Percentiles rank a stretch among this genome's conserved stretches.
Evolutionary conservation across 2,113 vertebrate genomes (phyloP).

Genomic region (Amia ocellicauda): DNA sequence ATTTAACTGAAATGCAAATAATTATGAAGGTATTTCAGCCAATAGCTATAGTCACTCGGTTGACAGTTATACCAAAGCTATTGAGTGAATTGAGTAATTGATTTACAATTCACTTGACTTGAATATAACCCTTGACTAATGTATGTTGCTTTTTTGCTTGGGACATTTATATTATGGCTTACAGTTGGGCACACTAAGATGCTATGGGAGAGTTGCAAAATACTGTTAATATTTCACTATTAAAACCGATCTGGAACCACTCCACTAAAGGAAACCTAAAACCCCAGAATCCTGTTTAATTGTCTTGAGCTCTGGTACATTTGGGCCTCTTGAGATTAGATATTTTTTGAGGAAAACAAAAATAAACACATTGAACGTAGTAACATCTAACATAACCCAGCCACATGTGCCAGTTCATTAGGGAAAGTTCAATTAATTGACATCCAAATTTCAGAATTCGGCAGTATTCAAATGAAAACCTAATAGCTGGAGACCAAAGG

Average conservation of each 20-base stretch:
- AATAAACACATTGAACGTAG: neutral
- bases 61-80: neutral
- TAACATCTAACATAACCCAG: too few species aligned
- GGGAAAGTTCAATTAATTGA: too few species aligned
- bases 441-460: too few species aligned
- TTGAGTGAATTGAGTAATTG: conserved; percentile 8
- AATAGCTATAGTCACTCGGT: too few species aligned
- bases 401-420: too few species aligned
- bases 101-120: neutral
- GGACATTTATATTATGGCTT: neutral
- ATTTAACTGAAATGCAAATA: too few species aligned
- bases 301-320: neutral
- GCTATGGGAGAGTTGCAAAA: conserved; percentile 1
- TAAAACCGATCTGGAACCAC: neutral
- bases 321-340: conserved; percentile 16
- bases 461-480: too few species aligned
- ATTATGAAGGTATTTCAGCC: too few species aligned
- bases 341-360: conserved; percentile 10
- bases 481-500: too few species aligned
- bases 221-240: neutral
- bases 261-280: conserved; percentile 18
- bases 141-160: neutral
- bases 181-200: neutral
- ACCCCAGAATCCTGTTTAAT: conserved; percentile 18
- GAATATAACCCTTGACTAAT: conserved; percentile 10